These are phyloP conservation scores for Lamprotornis superbus DNA, from an alignment of 2,113 vertebrate species.

Conservation along the genomic window DNA sequence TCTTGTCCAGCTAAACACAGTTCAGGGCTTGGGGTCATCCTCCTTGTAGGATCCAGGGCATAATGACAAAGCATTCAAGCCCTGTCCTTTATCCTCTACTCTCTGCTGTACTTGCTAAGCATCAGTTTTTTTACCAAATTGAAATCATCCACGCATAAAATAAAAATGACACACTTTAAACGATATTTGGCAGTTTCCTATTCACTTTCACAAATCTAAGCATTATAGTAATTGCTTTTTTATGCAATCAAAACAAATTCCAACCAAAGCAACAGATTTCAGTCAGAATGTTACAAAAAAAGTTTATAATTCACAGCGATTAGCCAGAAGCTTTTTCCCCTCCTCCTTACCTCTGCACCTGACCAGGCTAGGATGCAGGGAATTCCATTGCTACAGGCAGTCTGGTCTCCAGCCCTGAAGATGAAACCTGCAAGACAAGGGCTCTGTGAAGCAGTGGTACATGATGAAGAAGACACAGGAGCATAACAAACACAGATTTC, in stretches of 20 bases:
- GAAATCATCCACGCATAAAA: neutral
- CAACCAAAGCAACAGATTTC: neutral
- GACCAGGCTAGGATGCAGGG: neutral
- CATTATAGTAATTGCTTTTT: neutral
- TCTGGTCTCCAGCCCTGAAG: neutral
- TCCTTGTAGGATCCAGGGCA: neutral
- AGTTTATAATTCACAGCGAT: neutral
- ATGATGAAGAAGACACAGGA: neutral
- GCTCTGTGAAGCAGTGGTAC: neutral
- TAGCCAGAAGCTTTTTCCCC: neutral
- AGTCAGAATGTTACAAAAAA: neutral
- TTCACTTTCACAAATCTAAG: neutral
- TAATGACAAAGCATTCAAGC: rapidly evolving
- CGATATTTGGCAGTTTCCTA: neutral
- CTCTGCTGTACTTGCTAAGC: neutral
- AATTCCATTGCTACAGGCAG: neutral
- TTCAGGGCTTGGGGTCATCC: neutral
- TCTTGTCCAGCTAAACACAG: neutral
- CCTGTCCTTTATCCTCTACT: neutral
- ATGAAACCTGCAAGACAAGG: neutral
- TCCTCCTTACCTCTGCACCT: neutral
- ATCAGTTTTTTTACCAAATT: neutral
- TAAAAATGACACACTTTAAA: neutral
- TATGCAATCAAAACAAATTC: neutral
- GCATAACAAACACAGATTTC: neutral